These are phyloP conservation scores for Coturnix japonica DNA, from an alignment of 2,113 vertebrate genomes.

Conservation along the genomic window DNA sequence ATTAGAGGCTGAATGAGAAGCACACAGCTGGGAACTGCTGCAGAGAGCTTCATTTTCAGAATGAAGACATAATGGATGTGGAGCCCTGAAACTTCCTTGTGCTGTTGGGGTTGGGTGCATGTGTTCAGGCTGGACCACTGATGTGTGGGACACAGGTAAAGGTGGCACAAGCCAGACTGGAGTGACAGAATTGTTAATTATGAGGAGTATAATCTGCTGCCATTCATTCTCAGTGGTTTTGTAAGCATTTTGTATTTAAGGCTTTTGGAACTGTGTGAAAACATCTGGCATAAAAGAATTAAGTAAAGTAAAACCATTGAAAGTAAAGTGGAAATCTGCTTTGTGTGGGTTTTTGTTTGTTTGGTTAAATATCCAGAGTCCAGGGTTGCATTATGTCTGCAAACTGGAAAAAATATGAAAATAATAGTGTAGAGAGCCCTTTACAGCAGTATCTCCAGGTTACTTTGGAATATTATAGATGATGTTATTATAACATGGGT, in stretches of 20 bases:
- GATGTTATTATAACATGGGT: not conserved
- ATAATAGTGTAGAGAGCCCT: not conserved
- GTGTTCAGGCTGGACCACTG: not conserved
- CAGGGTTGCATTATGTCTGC: not conserved
- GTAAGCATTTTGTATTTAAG: not conserved
- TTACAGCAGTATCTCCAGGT: not conserved
- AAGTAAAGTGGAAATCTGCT: not conserved
- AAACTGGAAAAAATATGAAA: not conserved
- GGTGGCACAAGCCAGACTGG: not conserved
- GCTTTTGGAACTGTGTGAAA: conserved; percentile 6
- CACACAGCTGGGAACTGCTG: not conserved
- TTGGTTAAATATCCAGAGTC: not conserved
- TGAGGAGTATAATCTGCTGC: not conserved
- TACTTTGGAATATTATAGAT: not conserved
- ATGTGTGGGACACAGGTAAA: not conserved
- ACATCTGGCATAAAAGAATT: conserved; percentile 53
- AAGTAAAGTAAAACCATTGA: not conserved
- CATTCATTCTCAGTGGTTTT: not conserved
- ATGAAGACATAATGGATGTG: not conserved
- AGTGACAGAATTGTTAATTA: not conserved
- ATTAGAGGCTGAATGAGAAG: not conserved
- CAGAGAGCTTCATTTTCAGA: not conserved
- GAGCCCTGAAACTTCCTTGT: not conserved
- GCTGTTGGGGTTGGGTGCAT: not conserved
- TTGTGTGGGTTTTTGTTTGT: not conserved